Base-by-base conservation (phyloP, 2,888 invertebrate genomes). In the Hesperia comma region DNA sequence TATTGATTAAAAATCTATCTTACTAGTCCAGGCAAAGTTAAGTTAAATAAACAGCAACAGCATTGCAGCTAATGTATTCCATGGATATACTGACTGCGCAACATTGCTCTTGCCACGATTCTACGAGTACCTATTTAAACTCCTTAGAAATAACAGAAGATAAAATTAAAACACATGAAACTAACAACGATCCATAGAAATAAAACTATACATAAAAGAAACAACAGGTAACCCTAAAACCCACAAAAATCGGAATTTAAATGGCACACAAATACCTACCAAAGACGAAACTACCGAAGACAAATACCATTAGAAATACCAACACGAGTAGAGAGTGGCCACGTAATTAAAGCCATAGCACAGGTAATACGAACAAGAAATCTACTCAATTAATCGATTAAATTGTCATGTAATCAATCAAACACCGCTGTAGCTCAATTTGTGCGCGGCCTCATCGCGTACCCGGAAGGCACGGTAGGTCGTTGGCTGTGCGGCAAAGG, bases 381-480 rank as follows among this genome's bases (percentile, higher is more conserved):
- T 19, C 19, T 19, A 49, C 17, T 19, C 49, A 49, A 12, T 19
- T 41, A 56, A 58, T 58, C 26, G 7, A 43, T 41, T 7, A 58
- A 8, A 19, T 15, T 43, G 53, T 61, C 19, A 10, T 49, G 2
- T 32, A 32, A 53, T 53, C 53, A 53, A 53, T 53, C 8, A 32
- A n/a, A 14, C 6, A n/a, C 26, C 53, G 8, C 10, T 32, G n/a
- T n/a, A 53, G 26, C 32, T 32, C 14, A 53, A 53, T 14, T 33
- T 60, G 14, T 54, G 15, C 33, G 26, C 33, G 66, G 54, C 60
- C 66, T 63, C 46, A 55, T 71, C 67, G 53, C 70, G 70, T 71
- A 72, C 68, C 73, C 74, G 75, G 76, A 75, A 74, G 70, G 68
- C n/a, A n/a, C 57, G 68, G 37, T 64, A 69, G 71, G 71, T 70